Evolutionary conservation across 2,888 invertebrate genomes (phyloP).

Genomic region (Andrena chrysosceles): DNA sequence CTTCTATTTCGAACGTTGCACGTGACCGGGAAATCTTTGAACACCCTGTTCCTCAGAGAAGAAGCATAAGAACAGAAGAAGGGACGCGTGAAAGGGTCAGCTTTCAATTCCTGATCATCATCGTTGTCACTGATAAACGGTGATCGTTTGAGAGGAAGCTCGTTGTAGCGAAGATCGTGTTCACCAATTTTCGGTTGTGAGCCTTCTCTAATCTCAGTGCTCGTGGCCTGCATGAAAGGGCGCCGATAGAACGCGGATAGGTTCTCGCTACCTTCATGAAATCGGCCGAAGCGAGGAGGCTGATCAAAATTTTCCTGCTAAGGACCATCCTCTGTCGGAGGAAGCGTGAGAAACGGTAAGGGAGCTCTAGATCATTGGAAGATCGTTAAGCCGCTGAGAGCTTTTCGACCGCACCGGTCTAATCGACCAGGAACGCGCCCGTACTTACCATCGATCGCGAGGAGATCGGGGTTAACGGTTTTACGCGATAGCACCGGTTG

Average conservation of each 20-base stretch:
- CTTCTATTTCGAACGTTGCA: not conserved
- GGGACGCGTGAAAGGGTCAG: no score
- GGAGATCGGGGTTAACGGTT: conserved; percentile 56
- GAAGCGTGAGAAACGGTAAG: conserved; percentile 76
- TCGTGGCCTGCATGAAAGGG: conserved; percentile 11
- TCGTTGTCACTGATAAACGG: no score
- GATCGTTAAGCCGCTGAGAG: not conserved
- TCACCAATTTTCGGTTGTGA: not conserved
- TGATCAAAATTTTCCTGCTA: conserved; percentile 77
- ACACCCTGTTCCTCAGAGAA: no score
- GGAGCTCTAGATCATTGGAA: not conserved
- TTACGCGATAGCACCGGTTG: conserved; percentile 1
- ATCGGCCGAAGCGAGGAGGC: conserved; percentile 74
- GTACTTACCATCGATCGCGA: conserved; percentile 50
- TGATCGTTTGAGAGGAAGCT: not conserved
- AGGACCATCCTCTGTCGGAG: conserved; percentile 77
- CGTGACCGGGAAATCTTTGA: not conserved
- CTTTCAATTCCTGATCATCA: no score
- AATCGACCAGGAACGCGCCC: conserved; percentile 11
- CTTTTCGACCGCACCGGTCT: conserved; percentile 21
- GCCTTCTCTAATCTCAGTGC: not conserved
- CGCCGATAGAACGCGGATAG: not conserved
- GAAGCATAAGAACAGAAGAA: no score
- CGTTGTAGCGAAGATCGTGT: no score
- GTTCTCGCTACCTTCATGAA: conserved; percentile 73